These are phyloP conservation scores for Ahaetulla prasina DNA, from an alignment of 2,113 vertebrate species.

Conservation along the genomic window DNA sequence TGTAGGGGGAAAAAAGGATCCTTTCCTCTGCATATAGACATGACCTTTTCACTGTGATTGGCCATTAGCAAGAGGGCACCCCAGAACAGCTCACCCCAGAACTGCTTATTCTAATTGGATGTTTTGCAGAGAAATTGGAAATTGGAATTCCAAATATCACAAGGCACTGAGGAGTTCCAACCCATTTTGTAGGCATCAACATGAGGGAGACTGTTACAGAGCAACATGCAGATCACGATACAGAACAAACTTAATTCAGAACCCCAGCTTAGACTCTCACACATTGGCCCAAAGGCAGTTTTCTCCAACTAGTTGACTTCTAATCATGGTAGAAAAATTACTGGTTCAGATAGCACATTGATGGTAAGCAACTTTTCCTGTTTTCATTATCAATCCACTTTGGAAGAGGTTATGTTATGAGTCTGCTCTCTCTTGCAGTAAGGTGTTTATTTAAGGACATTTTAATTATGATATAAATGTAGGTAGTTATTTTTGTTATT, in stretches of 20 bases:
- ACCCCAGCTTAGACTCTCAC: neutral
- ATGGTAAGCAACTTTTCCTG: neutral
- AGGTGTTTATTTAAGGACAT: neutral
- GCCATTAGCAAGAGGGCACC: neutral
- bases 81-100: neutral
- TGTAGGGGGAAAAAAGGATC: neutral
- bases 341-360: neutral
- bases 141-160: neutral
- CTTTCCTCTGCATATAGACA: neutral
- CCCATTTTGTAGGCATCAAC: neutral
- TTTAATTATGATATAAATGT: neutral
- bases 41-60: neutral
- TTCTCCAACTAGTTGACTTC: neutral
- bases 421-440: neutral
- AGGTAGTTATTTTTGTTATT: neutral
- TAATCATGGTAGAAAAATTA: neutral
- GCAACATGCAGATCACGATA: neutral
- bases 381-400: neutral
- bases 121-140: neutral
- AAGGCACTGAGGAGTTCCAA: neutral
- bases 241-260: neutral
- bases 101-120: neutral
- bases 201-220: neutral
- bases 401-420: neutral
- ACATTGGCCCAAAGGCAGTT: neutral